Evolutionary conservation across 2,797 vertebrate genomes (phyloP), one percentile per base, ranked within the genome.

Genomic region (Linurgus olivaceus): DNA sequence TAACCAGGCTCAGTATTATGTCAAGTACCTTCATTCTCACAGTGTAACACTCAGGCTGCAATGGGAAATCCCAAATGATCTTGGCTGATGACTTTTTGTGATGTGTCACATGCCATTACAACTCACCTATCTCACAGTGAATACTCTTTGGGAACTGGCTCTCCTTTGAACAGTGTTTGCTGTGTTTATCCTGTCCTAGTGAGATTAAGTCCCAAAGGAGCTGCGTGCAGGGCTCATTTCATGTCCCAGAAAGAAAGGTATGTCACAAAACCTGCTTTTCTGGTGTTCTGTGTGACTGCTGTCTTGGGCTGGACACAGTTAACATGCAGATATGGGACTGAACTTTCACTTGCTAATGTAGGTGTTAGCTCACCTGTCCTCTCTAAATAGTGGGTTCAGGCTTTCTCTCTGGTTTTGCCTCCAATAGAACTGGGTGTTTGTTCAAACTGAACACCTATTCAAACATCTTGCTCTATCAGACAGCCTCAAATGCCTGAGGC

Each of bases 201-300:
- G 42, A 79, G 50, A 89, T 77, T 66, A 80, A 77, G 23, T 33
- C 86, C 65, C 78, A 68, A 89, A 77, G 29, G 25, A 90, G 45
- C 13, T 4, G 5, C 2, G 8, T n/a, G 21, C 42, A 73, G 57
- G 57, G 25, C 40, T 71, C 66, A 58, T 37, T 75, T 68, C 71
- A 50, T 4, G 31, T 87, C 20, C 19, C 44, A 75, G 40, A 62
- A 86, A 66, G 42, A 66, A 80, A 95, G 51, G 42, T 33, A 91
- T 94, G 78, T 16, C 40, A 83, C 87, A 45, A 88, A 94, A 82
- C 87, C 86, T 88, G 95, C 75, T 94, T 68, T 93, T 93, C 94
- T 74, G 45, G 58, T 85, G 67, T 40, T 85, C 44, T 8, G 0
- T 31, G 51, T 77, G 73, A 20, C 31, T 67, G 47, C 40, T 62